Conservation (phyloP, 2,797 vertebrate genomes). For the Euphonia xanthogaster region DNA sequence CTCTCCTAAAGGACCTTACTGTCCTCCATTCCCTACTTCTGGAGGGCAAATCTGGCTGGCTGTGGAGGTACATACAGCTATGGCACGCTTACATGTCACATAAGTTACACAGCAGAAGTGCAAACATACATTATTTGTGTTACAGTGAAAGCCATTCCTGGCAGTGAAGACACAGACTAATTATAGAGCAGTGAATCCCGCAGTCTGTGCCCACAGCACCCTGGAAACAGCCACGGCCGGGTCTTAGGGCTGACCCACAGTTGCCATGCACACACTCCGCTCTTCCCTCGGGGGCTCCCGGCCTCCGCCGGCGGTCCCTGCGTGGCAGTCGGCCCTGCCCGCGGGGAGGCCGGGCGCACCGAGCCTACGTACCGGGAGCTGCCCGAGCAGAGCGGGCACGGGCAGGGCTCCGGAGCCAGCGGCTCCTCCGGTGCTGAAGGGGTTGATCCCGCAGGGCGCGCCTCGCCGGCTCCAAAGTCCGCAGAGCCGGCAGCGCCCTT, state of each 20-base stretch:
- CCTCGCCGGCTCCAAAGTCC: neutral
- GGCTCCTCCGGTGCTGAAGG: no score
- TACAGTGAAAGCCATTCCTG: neutral
- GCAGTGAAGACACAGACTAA: neutral
- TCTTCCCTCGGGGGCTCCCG: neutral
- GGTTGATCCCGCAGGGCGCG: neutral
- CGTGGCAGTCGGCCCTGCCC: neutral
- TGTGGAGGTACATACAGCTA: fast-evolving
- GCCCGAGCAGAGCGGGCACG: neutral
- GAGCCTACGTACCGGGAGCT: neutral
- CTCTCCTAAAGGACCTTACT: neutral
- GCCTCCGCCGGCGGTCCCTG: neutral
- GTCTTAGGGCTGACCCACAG: neutral
- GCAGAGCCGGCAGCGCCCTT: neutral
- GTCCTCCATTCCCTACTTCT: neutral
- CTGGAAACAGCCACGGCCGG: neutral
- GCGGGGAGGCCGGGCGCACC: neutral
- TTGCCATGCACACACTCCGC: fast-evolving
- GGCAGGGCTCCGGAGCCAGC: no score
- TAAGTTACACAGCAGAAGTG: fast-evolving
- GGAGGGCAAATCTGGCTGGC: neutral
- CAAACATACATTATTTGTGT: neutral
- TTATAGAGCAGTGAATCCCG: neutral
- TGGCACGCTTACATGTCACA: fast-evolving
- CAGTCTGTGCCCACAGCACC: neutral